Conservation (phyloP, 1,140 invertebrate species). For the Drosophila jambulina region DNA sequence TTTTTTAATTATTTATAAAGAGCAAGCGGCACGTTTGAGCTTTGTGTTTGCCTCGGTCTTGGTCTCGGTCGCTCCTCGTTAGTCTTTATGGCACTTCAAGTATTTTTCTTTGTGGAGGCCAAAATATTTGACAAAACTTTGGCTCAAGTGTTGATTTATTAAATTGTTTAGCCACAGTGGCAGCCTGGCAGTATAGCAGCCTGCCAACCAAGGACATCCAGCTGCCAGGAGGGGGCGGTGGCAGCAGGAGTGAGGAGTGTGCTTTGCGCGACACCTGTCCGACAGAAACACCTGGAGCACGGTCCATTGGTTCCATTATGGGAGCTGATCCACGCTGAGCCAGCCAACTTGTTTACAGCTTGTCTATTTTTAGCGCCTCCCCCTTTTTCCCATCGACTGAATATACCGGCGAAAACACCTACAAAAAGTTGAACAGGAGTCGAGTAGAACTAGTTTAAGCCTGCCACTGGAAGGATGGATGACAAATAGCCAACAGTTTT, state of each 20-base stretch:
- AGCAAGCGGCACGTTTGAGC: slow-evolving; percentile 40
- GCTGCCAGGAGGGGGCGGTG: neutral
- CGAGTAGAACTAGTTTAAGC: slow-evolving; percentile 36
- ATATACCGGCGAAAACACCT: slow-evolving; percentile 16
- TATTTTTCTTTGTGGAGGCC: slow-evolving; percentile 39
- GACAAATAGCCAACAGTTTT: slow-evolving; percentile 32
- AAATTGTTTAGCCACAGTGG: slow-evolving; percentile 36
- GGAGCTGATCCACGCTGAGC: slow-evolving; percentile 44
- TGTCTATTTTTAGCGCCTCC: slow-evolving; percentile 46
- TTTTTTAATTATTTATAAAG: slow-evolving; percentile 56
- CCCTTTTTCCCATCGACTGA: slow-evolving; percentile 16
- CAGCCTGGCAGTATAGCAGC: slow-evolving; percentile 11
- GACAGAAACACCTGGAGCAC: slow-evolving; percentile 36
- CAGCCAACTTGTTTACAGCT: slow-evolving; percentile 42
- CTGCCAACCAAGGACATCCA: slow-evolving; percentile 23
- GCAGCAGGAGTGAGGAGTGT: slow-evolving; percentile 1
- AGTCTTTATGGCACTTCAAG: slow-evolving; percentile 29
- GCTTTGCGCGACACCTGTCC: slow-evolving; percentile 47
- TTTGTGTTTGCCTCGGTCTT: slow-evolving; percentile 28
- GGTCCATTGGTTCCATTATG: slow-evolving; percentile 48
- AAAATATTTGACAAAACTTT: slow-evolving; percentile 55
- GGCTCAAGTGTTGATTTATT: slow-evolving; percentile 52
- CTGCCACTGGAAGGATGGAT: slow-evolving; percentile 3
- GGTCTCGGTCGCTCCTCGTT: neutral
- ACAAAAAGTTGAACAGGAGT: slow-evolving; percentile 15